phyloP scores from a whole-genome alignment of 2,113 vertebrate genomes.

The Hylia prasina region DNA sequence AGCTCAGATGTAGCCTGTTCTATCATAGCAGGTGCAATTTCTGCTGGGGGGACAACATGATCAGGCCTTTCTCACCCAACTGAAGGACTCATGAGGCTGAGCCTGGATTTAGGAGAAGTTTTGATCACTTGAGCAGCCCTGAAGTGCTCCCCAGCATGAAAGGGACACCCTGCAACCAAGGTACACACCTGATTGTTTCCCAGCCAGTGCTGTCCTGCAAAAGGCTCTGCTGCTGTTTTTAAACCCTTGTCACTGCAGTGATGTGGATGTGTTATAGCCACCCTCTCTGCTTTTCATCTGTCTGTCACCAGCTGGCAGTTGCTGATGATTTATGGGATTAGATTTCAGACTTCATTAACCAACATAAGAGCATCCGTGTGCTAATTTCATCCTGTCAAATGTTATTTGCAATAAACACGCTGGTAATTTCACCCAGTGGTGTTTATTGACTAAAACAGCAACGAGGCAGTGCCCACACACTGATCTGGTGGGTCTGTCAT shows the following conservation, averaged over 20 bases:
- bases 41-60: background rate
- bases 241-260: background rate
- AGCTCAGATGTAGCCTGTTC: background rate
- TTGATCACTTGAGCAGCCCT: fast-evolving
- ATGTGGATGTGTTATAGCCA: background rate
- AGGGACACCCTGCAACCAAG: background rate
- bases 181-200: background rate
- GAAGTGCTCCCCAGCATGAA: background rate
- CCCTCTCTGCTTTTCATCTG: background rate
- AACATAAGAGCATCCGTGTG: background rate
- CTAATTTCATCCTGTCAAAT: constrained; percentile 39
- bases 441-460: background rate
- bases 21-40: background rate
- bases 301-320: constrained; percentile 13
- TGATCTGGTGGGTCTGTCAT: background rate
- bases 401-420: constrained; percentile 27
- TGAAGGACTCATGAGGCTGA: background rate
- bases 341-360: constrained; percentile 51
- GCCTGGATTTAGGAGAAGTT: background rate
- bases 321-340: constrained; percentile 32
- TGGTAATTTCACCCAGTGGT: background rate
- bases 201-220: background rate
- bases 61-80: background rate
- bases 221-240: background rate
- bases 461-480: background rate